Evolutionary conservation across 2,888 invertebrate species (phyloP).

Genomic region (Drosophila diplacantha): DNA sequence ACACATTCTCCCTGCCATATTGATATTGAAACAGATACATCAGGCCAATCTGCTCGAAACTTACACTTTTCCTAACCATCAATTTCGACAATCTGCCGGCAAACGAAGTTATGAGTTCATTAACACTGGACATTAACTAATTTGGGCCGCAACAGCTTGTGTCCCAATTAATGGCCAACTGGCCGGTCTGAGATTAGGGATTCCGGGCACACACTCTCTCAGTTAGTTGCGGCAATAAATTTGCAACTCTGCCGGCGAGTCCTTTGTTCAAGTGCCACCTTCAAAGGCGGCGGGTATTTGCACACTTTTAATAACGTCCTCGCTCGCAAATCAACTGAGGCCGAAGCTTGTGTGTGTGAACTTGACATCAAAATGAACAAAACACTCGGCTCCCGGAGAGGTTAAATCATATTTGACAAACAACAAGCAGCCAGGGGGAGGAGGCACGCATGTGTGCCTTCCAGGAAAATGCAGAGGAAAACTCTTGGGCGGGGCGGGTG

Average conservation of each 20-base stretch:
- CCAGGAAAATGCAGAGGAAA: constrained; percentile 20
- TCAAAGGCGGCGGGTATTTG: constrained; percentile 38
- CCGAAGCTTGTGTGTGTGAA: constrained; percentile 34
- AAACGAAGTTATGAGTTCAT: constrained; percentile 52
- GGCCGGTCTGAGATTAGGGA: constrained; percentile 28
- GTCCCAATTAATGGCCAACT: constrained; percentile 63
- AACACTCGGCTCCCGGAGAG: constrained; percentile 22
- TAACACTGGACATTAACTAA: constrained; percentile 58
- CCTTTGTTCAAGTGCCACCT: constrained; percentile 12
- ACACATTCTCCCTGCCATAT: background rate
- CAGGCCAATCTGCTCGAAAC: background rate
- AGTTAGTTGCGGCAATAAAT: constrained; percentile 13
- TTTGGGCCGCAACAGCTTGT: constrained; percentile 52
- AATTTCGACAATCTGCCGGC: background rate
- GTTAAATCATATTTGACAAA: constrained; percentile 59
- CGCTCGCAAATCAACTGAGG: constrained; percentile 53
- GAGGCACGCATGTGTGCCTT: constrained; percentile 40
- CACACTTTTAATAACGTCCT: constrained; percentile 61
- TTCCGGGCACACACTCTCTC: constrained; percentile 4
- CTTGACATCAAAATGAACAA: constrained; percentile 57
- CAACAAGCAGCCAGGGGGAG: constrained; percentile 31
- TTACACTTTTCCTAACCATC: background rate
- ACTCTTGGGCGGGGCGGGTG: background rate
- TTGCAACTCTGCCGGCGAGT: background rate
- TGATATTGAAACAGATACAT: background rate